Base-by-base conservation (phyloP, 2,888 invertebrate species). In the Eurytoma californica region DNA sequence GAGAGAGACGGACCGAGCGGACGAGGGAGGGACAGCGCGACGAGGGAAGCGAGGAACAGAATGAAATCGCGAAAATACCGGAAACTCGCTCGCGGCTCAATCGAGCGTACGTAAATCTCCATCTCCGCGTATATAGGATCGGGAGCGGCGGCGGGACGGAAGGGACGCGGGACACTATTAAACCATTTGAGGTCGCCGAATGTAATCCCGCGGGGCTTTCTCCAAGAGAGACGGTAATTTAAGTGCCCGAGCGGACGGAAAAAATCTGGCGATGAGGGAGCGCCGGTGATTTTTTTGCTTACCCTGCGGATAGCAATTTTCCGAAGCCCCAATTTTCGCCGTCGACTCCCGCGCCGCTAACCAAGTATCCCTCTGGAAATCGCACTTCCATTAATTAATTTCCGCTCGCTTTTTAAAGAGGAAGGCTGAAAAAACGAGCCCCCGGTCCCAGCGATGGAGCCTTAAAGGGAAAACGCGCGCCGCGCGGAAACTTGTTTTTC, bases 31-130 rank as follows among this genome's bases (percentile, higher is more conserved):
- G 39, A 39, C 39, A 39, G 3, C 4, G 39, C 39, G 39, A 3
- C 7, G 39, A 7, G 39, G 0, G 39, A 39, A 39, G 39, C 39
- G 39, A 39, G 39, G 39, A 39, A 39, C 39, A 39, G 39, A 39
- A 39, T 39, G 39, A 39, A 39, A 39, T 39, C 39, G 9, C 16
- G 57, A 47, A 58, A 69, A 69, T 72, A 72, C 30, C 47, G 58
- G 49, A 28, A 63, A 28, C 47, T 51, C 5, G 12, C 20, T 69
- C 20, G 3, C 53, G 20, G 55, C 30, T 73, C 66, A 51, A 66
- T 55, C 57, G 65, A 66, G 24, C 57, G 61, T 55, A 24, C 39
- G 28, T 60, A 61, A 77, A 77, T 72, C 72, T 61, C 47, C 60
- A 55, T 75, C 47, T 51, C 39, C 14, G 20, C 18, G 16, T 61